Conservation (phyloP, 2,113 vertebrate genomes). For the Hylia prasina region DNA sequence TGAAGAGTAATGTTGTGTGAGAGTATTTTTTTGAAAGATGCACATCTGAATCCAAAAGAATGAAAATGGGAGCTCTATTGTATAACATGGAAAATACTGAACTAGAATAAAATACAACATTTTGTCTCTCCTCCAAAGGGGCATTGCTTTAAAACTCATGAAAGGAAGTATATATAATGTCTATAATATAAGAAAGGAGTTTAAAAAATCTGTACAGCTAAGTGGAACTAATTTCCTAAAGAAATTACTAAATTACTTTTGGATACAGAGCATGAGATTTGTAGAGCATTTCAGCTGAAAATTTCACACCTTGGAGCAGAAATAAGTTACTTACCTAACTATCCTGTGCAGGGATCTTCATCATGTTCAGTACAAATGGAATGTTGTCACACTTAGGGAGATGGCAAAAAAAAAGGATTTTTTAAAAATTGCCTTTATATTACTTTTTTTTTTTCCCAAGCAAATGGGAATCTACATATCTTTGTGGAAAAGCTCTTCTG, state of each 20-base stretch:
- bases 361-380: not conserved
- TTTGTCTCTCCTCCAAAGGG: not conserved
- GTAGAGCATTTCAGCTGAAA: not conserved
- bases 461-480: not conserved
- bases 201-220: not conserved
- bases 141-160: not conserved
- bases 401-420: not conserved
- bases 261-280: not conserved
- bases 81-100: not conserved
- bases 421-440: not conserved
- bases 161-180: not conserved
- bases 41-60: not conserved
- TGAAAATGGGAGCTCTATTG: not conserved
- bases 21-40: not conserved
- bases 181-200: not conserved
- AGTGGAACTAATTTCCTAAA: not conserved
- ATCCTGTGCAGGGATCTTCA: not conserved
- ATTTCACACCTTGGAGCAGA: not conserved
- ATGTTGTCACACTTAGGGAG: not conserved
- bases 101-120: not conserved
- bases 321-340: not conserved
- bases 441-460: not conserved
- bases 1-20: not conserved
- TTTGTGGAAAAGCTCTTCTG: not conserved
- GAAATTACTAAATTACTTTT: not conserved